A percentile compares a stretch with the other conserved stretches of the same genome.
Evolutionary conservation across 2,888 invertebrate species (phyloP).

Genomic region (Arctia plantaginis): DNA sequence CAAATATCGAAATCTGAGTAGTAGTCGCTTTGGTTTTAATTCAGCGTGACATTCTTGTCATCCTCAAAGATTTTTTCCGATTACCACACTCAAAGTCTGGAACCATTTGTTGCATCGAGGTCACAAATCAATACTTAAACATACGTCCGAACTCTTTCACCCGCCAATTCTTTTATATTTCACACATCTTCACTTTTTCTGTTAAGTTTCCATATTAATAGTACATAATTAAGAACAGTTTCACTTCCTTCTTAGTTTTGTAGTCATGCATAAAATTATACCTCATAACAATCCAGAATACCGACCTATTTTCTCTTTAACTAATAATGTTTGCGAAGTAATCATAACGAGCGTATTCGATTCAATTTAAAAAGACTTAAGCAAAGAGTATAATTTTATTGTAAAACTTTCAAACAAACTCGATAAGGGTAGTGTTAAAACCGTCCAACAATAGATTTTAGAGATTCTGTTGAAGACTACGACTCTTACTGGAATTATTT

Average conservation of each 20-base stretch:
- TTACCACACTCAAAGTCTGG: background rate
- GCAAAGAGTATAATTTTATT: background rate
- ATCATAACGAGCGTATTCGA: too few species aligned
- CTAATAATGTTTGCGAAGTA: background rate
- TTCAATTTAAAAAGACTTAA: background rate
- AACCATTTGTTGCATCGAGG: conserved; percentile 15
- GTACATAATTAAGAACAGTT: background rate
- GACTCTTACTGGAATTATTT: background rate
- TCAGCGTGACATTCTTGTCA: background rate
- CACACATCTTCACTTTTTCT: background rate
- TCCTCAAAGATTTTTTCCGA: background rate
- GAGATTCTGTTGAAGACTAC: background rate
- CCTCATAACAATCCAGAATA: background rate
- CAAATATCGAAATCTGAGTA: background rate
- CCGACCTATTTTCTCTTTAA: background rate
- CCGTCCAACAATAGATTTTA: background rate
- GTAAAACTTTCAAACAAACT: background rate
- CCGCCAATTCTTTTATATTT: background rate
- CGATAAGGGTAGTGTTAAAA: background rate
- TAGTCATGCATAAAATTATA: background rate
- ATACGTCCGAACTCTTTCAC: background rate
- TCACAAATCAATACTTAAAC: conserved; percentile 13
- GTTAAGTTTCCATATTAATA: background rate
- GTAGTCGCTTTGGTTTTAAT: background rate
- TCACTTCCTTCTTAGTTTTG: background rate